phyloP scores from a whole-genome alignment of 2,113 vertebrate genomes.

The Bambusicola thoracicus region DNA sequence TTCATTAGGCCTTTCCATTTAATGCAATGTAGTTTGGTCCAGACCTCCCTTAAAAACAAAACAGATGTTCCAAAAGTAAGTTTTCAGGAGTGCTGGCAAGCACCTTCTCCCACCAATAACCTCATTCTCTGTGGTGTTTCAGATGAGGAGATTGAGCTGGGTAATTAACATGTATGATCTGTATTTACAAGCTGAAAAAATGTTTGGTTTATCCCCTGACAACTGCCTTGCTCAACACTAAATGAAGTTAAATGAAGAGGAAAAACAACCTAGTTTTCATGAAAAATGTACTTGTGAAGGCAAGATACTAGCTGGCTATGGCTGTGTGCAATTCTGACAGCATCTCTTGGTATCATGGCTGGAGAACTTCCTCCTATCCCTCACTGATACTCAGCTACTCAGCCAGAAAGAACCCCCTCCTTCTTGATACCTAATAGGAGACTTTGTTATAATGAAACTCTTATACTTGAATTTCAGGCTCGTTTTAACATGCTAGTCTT shows the following conservation, averaged over 20 bases:
- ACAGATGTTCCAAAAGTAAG: background rate
- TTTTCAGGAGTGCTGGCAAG: background rate
- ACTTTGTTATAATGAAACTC: background rate
- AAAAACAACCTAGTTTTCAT: background rate
- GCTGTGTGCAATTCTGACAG: background rate
- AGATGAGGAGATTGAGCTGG: constrained; percentile 7
- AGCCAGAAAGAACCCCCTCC: background rate
- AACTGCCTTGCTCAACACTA: background rate
- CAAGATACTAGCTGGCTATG: background rate
- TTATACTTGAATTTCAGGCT: background rate
- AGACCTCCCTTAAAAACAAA: background rate
- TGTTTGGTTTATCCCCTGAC: background rate
- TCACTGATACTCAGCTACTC: background rate
- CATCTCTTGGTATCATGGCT: background rate
- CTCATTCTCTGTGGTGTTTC: background rate
- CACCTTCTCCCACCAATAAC: background rate
- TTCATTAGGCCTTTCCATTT: background rate
- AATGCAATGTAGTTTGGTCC: background rate
- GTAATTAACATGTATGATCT: background rate
- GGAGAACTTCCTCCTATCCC: background rate
- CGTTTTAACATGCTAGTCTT: background rate
- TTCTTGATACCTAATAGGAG: background rate
- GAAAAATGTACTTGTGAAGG: background rate
- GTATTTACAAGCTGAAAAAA: constrained; percentile 2
- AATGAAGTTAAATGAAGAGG: background rate